These are phyloP conservation scores for Anguilla rostrata DNA, from an alignment of 2,113 vertebrate genomes.

Conservation along the genomic window DNA sequence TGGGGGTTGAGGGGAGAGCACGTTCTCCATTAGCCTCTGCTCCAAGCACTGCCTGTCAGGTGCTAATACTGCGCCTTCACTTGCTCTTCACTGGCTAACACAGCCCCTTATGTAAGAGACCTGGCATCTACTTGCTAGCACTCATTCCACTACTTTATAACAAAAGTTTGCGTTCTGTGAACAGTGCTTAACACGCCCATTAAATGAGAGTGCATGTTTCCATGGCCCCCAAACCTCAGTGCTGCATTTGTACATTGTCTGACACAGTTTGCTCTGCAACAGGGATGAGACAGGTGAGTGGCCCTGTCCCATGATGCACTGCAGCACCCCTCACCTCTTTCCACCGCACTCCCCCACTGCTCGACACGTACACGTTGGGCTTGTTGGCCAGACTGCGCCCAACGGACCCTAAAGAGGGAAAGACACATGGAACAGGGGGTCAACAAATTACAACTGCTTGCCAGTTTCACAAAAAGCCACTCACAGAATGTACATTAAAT, in stretches of 20 bases:
- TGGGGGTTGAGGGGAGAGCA: slow-evolving; percentile 46
- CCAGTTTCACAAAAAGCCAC: too few species aligned
- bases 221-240: neutral
- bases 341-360: slow-evolving; percentile 90
- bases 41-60: neutral
- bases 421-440: slow-evolving; percentile 31
- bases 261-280: neutral
- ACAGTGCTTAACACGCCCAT: too few species aligned
- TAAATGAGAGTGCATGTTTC: too few species aligned
- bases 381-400: slow-evolving; percentile 91
- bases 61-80: too few species aligned
- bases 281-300: neutral
- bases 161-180: too few species aligned
- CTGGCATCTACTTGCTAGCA: too few species aligned
- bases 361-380: slow-evolving; percentile 92
- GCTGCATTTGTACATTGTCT: neutral
- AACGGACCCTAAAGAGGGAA: slow-evolving; percentile 75
- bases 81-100: too few species aligned
- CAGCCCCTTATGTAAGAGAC: too few species aligned
- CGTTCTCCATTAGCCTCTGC: neutral
- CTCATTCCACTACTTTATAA: too few species aligned
- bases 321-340: slow-evolving; percentile 80
- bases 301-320: neutral
- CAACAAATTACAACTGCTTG: too few species aligned
- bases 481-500: too few species aligned